Evolutionary conservation across 1,140 invertebrate genomes (phyloP).

Genomic region (Drosophila miranda): DNA sequence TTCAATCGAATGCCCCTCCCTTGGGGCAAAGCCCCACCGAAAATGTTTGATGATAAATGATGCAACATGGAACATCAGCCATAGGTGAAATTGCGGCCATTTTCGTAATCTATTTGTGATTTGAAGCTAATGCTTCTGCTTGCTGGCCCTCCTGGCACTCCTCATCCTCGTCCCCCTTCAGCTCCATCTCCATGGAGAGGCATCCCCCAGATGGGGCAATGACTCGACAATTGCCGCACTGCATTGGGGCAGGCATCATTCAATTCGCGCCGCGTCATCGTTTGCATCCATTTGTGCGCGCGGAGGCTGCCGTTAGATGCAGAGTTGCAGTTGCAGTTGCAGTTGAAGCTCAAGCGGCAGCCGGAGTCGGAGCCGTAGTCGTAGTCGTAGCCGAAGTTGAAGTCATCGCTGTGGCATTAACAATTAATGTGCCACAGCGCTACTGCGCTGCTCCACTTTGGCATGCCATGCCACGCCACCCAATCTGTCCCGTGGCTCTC

Average conservation of each 20-base stretch:
- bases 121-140: no score
- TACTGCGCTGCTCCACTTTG: constrained; percentile 31
- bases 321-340: constrained; percentile 12
- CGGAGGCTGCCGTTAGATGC: constrained; percentile 30
- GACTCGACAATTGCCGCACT: constrained; percentile 19
- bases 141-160: no score
- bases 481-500: background rate
- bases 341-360: background rate
- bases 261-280: constrained; percentile 37
- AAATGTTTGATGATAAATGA: no score
- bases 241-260: constrained; percentile 11
- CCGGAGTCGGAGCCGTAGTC: no score
- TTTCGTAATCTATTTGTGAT: constrained; percentile 1
- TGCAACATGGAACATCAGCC: no score
- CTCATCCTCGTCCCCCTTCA: no score
- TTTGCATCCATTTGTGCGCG: constrained; percentile 16
- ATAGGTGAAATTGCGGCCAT: background rate
- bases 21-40: no score
- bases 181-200: background rate
- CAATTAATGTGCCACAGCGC: constrained; percentile 41
- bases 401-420: constrained; percentile 49
- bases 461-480: background rate
- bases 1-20: no score
- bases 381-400: constrained; percentile 5
- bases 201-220: constrained; percentile 18